Conservation (phyloP, 1,140 invertebrate genomes). For the Drosophila sulfurigaster region DNA sequence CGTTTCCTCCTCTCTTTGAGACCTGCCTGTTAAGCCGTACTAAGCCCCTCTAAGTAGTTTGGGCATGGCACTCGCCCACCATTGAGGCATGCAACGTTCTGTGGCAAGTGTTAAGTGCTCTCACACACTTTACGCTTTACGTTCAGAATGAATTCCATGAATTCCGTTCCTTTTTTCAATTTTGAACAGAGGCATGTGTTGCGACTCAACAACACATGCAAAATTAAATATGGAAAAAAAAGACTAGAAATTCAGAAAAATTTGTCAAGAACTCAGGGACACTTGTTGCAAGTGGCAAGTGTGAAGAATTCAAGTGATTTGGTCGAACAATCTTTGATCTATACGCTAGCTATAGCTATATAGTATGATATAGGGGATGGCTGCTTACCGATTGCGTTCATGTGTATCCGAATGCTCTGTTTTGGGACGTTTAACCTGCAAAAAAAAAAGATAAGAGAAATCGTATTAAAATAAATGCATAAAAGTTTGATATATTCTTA, state of each 20-base stretch:
- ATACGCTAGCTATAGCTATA: background rate
- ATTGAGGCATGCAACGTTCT: constrained; percentile 6
- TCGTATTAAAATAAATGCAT: constrained; percentile 16
- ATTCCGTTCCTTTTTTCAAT: constrained; percentile 52
- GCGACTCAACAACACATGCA: constrained; percentile 51
- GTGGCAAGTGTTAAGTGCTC: constrained; percentile 71
- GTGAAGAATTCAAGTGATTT: constrained; percentile 32
- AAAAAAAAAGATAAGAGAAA: constrained; percentile 61
- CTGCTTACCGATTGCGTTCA: constrained; percentile 81
- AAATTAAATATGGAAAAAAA: constrained; percentile 50
- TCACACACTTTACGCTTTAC: constrained; percentile 54
- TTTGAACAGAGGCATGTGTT: constrained; percentile 51
- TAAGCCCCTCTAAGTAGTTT: constrained; percentile 63
- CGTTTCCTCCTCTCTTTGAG: background rate
- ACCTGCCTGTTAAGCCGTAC: constrained; percentile 47
- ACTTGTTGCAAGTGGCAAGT: constrained; percentile 49
- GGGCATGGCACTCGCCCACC: constrained; percentile 33
- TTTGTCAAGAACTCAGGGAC: constrained; percentile 41
- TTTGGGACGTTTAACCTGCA: constrained; percentile 86
- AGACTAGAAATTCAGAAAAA: constrained; percentile 16
- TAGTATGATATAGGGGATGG: background rate
- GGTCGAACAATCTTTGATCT: constrained; percentile 1
- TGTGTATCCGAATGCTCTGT: constrained; percentile 85
- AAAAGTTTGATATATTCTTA: background rate
- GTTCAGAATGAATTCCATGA: constrained; percentile 59